Evolutionary conservation across 2,888 invertebrate genomes (phyloP).

Genomic region (Hyalella azteca): DNA sequence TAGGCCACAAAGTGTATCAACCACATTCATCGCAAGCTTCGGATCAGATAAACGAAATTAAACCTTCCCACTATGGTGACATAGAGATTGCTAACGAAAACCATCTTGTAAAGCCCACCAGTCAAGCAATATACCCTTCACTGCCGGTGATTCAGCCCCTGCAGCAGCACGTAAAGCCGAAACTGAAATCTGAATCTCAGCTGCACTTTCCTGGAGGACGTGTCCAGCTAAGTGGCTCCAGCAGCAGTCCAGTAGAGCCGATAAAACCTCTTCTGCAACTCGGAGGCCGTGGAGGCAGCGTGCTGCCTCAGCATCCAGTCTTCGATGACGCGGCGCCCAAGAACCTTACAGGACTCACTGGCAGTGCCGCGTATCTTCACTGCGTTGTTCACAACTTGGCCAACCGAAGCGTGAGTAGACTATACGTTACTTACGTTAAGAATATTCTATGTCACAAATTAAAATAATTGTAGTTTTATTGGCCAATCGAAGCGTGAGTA

Average conservation of each 20-base stretch:
- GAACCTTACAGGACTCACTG: slow-evolving; percentile 49
- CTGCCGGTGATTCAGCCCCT: slow-evolving; percentile 31
- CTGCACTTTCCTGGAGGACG: slow-evolving; percentile 13
- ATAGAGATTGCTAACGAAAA: background rate
- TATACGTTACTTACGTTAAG: too few species aligned
- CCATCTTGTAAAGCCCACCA: background rate
- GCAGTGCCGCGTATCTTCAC: slow-evolving; percentile 55
- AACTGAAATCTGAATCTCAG: slow-evolving; percentile 1
- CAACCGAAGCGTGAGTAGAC: slow-evolving; percentile 54
- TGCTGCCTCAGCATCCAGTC: slow-evolving; percentile 50
- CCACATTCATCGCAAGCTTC: background rate
- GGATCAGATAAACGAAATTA: background rate
- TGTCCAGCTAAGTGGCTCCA: slow-evolving; percentile 46
- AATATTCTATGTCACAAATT: too few species aligned
- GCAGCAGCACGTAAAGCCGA: slow-evolving; percentile 6
- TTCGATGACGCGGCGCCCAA: slow-evolving; percentile 54
- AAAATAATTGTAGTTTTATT: too few species aligned
- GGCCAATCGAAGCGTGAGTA: too few species aligned
- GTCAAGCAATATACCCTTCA: slow-evolving; percentile 5
- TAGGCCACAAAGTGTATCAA: background rate
- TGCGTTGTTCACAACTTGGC: slow-evolving; percentile 55
- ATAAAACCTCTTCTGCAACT: slow-evolving; percentile 53
- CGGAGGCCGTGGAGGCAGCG: slow-evolving; percentile 38
- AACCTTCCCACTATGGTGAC: background rate
- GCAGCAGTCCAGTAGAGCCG: slow-evolving; percentile 54